These are phyloP conservation scores for Dryococelus australis DNA, from an alignment of 2,888 invertebrate species.

Conservation along the genomic window DNA sequence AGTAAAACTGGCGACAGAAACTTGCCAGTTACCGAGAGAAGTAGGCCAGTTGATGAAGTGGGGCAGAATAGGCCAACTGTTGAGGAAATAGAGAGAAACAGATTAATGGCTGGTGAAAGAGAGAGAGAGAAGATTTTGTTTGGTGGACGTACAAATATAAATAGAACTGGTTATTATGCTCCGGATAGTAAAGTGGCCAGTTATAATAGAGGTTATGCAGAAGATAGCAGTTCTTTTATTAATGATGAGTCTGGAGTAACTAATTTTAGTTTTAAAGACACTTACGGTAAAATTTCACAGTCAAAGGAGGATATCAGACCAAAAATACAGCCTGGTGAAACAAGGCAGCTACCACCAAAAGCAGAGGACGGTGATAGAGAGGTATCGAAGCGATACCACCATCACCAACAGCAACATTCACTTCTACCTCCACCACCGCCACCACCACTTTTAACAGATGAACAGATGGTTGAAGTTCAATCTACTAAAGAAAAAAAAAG, in stretches of 20 bases:
- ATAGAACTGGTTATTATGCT: not conserved
- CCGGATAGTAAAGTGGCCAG: too few relatives aligned
- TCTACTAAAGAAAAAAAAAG: too few relatives aligned
- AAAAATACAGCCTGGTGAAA: not conserved
- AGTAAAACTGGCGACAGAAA: not conserved
- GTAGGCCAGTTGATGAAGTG: not conserved
- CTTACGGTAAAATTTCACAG: not conserved
- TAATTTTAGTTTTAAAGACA: not conserved
- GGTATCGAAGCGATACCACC: not conserved
- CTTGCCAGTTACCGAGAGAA: not conserved
- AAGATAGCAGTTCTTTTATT: not conserved
- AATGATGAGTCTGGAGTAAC: not conserved
- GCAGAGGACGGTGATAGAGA: not conserved
- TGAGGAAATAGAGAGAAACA: not conserved
- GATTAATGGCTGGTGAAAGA: not conserved
- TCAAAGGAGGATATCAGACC: not conserved
- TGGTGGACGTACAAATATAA: not conserved
- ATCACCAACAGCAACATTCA: too few relatives aligned
- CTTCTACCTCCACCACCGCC: too few relatives aligned
- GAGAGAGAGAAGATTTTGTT: not conserved
- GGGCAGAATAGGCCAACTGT: not conserved
- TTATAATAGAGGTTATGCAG: not conserved
- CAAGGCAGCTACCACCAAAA: not conserved
- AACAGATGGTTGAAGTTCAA: too few relatives aligned
- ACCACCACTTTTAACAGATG: too few relatives aligned